Base-by-base conservation (phyloP, 2,113 vertebrate species). In the Perca schrenkii region DNA sequence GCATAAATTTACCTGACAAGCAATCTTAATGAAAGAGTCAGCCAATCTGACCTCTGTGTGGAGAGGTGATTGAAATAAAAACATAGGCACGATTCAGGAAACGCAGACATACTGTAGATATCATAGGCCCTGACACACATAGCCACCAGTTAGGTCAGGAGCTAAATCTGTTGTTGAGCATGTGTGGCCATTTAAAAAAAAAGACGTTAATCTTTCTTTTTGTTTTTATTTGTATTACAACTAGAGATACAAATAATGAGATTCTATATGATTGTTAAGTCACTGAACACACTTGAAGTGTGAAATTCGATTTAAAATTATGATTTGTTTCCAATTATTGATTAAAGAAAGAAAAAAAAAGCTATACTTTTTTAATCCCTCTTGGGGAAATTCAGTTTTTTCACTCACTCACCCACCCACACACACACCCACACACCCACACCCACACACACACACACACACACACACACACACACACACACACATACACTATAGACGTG, bases 1-100 rank as follows among this genome's bases (percentile, higher is more conserved):
- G 46, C 28, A 40, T 40, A 49, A 31, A 64, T 73, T 78, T 60
- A 60, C 66, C 69, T 80, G 77, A 74, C 65, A 66, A 72, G 52
- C 73, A 63, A 70, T 69, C 47, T 65, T 65, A 47, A 46, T 67
- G 62, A 56, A 58, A 22, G 62, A 74, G 70, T 70, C 28, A 46
- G 76, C 5, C 12, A 8, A 31, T 31, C 31, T 31, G 31, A 31
- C 31, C 43, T 65, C 77, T 81, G 61, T 63, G 73, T 49, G 49
- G 75, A 43, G 72, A 74, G 4, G 34, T 46, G 19, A 52, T 70
- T 68, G 25, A 66, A 83, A 80, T 6, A 34, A 60, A 66, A 83
- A 71, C 40, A 81, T 15, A 36, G 56, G 14, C 16, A 36, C 5
- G 2, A 22, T 63, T 53, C 28, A n/a, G 14, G 47, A 61, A 68